phyloP scores from a whole-genome alignment of 1,140 invertebrate genomes.

The Drosophila sturtevanti region DNA sequence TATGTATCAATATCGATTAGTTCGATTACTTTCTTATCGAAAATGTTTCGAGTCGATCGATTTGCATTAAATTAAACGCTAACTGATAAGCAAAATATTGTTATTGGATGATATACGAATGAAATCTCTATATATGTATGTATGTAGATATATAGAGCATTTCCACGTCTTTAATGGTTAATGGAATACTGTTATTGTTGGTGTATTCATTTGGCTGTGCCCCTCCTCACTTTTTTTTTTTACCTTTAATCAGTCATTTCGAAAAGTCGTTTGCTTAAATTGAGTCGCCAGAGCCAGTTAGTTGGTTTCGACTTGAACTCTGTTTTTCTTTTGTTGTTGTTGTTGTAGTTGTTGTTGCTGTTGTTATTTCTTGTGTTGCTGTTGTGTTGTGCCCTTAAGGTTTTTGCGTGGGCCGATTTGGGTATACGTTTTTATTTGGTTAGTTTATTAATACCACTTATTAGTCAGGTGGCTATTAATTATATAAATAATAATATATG shows the following conservation, averaged over 20 bases:
- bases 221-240: constrained; percentile 27
- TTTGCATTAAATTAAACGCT: no score
- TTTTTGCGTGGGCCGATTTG: constrained; percentile 8
- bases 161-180: neutral
- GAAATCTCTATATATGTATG: no score
- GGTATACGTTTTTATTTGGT: neutral
- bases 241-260: constrained; percentile 74
- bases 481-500: neutral
- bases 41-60: no score
- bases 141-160: neutral
- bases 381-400: neutral
- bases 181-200: neutral
- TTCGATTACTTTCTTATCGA: no score
- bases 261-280: constrained; percentile 64
- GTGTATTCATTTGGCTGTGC: neutral
- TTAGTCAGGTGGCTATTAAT: constrained; percentile 1
- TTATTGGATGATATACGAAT: no score
- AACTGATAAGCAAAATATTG: no score
- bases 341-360: constrained; percentile 5
- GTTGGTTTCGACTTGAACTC: constrained; percentile 26
- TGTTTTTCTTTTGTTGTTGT: constrained; percentile 19
- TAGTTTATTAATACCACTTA: neutral
- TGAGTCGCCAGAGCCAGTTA: constrained; percentile 59
- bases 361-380: constrained; percentile 10
- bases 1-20: no score